phyloP scores from a whole-genome alignment of 2,797 vertebrate species.

The Thalassophryne amazonica region DNA sequence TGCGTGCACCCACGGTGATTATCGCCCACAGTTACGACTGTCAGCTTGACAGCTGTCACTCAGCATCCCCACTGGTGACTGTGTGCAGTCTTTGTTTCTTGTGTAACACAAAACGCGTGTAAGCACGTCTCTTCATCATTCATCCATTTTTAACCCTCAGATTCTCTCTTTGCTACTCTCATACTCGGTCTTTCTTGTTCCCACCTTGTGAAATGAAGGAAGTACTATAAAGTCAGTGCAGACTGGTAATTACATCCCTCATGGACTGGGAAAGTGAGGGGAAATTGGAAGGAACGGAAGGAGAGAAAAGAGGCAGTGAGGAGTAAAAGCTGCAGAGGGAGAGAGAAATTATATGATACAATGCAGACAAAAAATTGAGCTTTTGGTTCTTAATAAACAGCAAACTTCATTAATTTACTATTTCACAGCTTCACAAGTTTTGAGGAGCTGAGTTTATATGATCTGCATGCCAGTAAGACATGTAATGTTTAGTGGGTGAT shows the following conservation, averaged over 20 bases:
- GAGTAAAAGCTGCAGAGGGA: neutral
- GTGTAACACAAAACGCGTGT: slow-evolving; percentile 23
- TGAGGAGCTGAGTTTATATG: no score
- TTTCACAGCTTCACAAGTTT: no score
- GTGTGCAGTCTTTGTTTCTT: neutral
- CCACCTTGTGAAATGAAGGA: slow-evolving; percentile 23
- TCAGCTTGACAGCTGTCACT: slow-evolving; percentile 39
- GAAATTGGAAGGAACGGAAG: no score
- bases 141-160: slow-evolving; percentile 42
- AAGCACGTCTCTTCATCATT: slow-evolving; percentile 32
- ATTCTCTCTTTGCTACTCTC: neutral
- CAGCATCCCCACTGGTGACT: neutral
- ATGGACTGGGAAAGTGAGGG: neutral
- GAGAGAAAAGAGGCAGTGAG: no score
- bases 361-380: no score
- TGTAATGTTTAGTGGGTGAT: no score
- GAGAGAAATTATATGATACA: no score
- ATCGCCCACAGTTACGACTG: slow-evolving; percentile 27
- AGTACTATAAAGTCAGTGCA: slow-evolving; percentile 11
- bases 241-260: slow-evolving; percentile 51
- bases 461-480: no score
- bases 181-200: neutral
- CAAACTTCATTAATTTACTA: no score
- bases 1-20: slow-evolving; percentile 8
- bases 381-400: no score